These are phyloP conservation scores for Acinonyx jubatus DNA, from an alignment of 2,113 vertebrate genomes.

Conservation along the genomic window DNA sequence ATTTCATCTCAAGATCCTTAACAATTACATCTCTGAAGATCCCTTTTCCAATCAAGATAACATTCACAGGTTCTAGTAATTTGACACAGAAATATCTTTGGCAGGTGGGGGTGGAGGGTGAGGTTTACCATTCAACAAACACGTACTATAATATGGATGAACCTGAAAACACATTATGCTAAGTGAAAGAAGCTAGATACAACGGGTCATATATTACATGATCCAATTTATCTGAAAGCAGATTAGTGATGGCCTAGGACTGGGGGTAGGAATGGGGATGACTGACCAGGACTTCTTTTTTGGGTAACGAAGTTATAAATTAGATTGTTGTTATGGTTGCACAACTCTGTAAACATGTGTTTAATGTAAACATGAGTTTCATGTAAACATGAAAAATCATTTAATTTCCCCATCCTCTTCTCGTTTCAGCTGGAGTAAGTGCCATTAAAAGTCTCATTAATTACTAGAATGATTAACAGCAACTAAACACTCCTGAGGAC, in stretches of 20 bases:
- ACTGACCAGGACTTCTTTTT: background rate
- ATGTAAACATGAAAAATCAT: background rate
- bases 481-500: constrained; percentile 4
- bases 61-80: background rate
- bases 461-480: background rate
- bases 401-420: background rate
- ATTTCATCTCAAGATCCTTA: constrained; percentile 6
- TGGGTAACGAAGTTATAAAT: background rate
- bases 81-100: background rate
- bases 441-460: background rate
- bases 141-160: background rate
- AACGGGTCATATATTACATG: background rate
- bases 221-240: background rate
- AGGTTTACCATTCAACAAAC: background rate
- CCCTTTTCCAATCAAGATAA: background rate
- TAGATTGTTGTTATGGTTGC: background rate
- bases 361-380: background rate
- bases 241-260: background rate
- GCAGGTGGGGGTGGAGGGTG: too few relatives aligned
- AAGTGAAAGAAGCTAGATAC: background rate
- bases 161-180: background rate
- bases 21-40: background rate
- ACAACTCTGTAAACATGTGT: background rate
- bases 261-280: background rate
- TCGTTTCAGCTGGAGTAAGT: background rate